Percentiles rank a stretch among this genome's conserved stretches.
Evolutionary conservation across 1,140 invertebrate genomes (phyloP).

Genomic region (Nephila pilipes): DNA sequence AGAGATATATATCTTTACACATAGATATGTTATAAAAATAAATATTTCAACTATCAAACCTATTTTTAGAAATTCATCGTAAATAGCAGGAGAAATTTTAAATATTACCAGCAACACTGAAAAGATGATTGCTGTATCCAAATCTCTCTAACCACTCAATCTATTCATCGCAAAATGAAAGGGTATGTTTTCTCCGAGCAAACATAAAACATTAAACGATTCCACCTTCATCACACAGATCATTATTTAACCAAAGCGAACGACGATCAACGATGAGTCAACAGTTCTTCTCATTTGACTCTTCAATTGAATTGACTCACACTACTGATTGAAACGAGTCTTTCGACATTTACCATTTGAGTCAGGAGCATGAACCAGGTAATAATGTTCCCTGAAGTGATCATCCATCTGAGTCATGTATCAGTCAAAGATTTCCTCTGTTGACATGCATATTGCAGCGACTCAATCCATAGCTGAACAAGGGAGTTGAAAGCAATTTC

Average conservation of each 20-base stretch:
- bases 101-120: background rate
- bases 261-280: background rate
- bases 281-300: slow-evolving; percentile 18
- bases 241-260: slow-evolving; percentile 35
- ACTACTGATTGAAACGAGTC: background rate
- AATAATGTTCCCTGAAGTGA: slow-evolving; percentile 45
- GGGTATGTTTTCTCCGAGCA: background rate
- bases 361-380: slow-evolving; percentile 18
- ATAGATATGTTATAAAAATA: no score
- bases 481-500: slow-evolving; percentile 66
- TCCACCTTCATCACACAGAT: slow-evolving; percentile 2
- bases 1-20: no score
- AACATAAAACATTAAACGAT: background rate
- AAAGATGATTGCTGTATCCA: background rate
- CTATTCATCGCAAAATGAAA: slow-evolving; percentile 1
- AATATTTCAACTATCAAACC: no score
- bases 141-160: background rate
- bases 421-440: slow-evolving; percentile 41
- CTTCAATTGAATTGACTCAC: no score
- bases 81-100: background rate
- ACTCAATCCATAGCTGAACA: background rate
- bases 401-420: slow-evolving; percentile 40
- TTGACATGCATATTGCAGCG: slow-evolving; percentile 64
- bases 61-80: no score
- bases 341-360: background rate